A percentile compares a stretch with the other conserved stretches of the same genome.
phyloP scores from a whole-genome alignment of 2,797 vertebrate genomes.

The Etheostoma perlongum region DNA sequence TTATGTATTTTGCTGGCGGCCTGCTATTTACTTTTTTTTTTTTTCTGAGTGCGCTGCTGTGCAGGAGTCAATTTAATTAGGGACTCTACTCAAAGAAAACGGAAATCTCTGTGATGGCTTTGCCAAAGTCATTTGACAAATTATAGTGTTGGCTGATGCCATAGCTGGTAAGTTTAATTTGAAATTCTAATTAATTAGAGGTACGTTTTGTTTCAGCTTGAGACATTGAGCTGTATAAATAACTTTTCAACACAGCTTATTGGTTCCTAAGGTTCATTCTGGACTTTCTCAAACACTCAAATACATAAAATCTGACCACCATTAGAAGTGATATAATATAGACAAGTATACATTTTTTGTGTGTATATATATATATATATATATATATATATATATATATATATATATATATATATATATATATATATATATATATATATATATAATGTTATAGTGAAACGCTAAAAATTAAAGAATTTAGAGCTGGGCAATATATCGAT shows the following conservation, averaged over 20 bases:
- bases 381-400: too few species aligned
- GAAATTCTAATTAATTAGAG: slow-evolving; percentile 49
- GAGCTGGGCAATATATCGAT: too few species aligned
- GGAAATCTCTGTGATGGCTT: slow-evolving; percentile 25
- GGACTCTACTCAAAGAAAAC: slow-evolving; percentile 39
- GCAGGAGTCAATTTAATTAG: slow-evolving; percentile 31
- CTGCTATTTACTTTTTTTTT: background rate
- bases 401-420: too few species aligned
- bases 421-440: too few species aligned
- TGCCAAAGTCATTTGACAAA: slow-evolving; percentile 56
- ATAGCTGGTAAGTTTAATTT: slow-evolving; percentile 53
- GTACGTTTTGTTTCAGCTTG: slow-evolving; percentile 17
- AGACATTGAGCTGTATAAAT: slow-evolving; percentile 10
- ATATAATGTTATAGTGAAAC: background rate
- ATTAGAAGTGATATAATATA: background rate
- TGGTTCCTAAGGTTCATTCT: background rate
- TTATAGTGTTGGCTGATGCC: slow-evolving; percentile 45
- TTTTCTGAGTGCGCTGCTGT: slow-evolving; percentile 8
- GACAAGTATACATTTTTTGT: background rate
- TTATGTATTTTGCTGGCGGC: background rate
- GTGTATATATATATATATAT: too few species aligned
- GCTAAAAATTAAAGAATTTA: too few species aligned
- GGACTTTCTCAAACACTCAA: background rate
- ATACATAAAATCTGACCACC: background rate
- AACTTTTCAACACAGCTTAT: slow-evolving; percentile 8